Evolutionary conservation across 1,140 invertebrate species (phyloP), one percentile per base, ranked within the genome.

Genomic region (Plectrocnemia conspersa): DNA sequence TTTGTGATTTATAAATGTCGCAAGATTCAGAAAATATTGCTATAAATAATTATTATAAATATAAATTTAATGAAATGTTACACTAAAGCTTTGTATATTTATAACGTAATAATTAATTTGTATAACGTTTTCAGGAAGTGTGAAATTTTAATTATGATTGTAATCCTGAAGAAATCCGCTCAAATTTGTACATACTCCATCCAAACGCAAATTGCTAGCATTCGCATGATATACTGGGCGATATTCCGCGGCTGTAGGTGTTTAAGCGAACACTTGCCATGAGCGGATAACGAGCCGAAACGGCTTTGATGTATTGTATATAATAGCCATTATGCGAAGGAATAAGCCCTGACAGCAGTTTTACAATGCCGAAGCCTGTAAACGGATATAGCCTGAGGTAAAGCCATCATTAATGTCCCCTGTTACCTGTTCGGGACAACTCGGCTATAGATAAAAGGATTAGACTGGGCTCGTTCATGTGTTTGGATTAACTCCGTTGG

Each of bases 361-460:
- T 13, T 15, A 35, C n/a, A 35, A 36, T 23, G 23, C 33, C 35
- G 33, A 54, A 38, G 44, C 33, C 23, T 38, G 45, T 38, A 19
- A 29, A 48, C 10, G 53, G 32, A 35, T 38, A 55, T 22, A 2
- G 53, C 21, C 35, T 13, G 53, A 29, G 53, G 25, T 46, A 54
- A 46, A 33, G 36, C 53, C 44, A 38, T 40, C 53, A 55, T 55
- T 55, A 55, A 48, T 38, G 53, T 52, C 53, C 35, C 16, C 19
- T 11, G 24, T 33, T 40, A 49, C 36, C 44, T 48, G 44, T 29
- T 27, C 21, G 36, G 1, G 21, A 16, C 22, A 36, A 13, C 35
- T 25, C 18, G 35, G 41, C 52, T 9, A 36, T 7, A 33, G 41
- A 24, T 46, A 32, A 32, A 41, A 35, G 42, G 52, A 54, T 36